phyloP scores from a whole-genome alignment of 2,113 vertebrate genomes.

The Oceanites oceanicus region DNA sequence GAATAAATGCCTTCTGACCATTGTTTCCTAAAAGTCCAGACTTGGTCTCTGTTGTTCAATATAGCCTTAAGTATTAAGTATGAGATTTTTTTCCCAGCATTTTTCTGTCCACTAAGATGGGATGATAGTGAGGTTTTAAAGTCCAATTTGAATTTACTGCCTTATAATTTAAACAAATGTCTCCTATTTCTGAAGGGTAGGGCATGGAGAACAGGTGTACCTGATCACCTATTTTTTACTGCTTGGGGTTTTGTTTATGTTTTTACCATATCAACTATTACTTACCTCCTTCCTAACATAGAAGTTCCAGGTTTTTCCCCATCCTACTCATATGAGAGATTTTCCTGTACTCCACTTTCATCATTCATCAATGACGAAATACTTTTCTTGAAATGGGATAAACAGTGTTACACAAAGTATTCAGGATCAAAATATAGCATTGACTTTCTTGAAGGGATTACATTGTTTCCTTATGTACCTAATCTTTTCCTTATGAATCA shows the following conservation, averaged over 20 bases:
- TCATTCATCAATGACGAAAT: neutral
- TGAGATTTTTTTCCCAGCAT: neutral
- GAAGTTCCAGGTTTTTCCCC: neutral
- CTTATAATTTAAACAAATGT: neutral
- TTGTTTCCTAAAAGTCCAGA: neutral
- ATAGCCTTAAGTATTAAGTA: neutral
- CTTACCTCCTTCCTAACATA: neutral
- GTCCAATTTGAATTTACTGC: neutral
- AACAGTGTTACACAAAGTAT: neutral
- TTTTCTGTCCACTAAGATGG: neutral
- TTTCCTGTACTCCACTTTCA: neutral
- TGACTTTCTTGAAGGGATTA: neutral
- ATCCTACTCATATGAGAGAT: neutral
- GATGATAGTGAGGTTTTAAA: neutral
- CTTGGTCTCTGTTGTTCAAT: neutral
- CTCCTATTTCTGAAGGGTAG: neutral
- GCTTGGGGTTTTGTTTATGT: neutral
- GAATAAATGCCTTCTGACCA: neutral
- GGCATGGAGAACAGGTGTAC: neutral
- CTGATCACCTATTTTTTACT: neutral
- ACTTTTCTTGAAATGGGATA: neutral
- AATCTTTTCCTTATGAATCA: neutral
- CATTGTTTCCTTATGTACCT: neutral
- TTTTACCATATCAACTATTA: neutral
- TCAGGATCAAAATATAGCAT: neutral